phyloP scores from a whole-genome alignment of 2,797 vertebrate species.

The Pangasius macronema region DNA sequence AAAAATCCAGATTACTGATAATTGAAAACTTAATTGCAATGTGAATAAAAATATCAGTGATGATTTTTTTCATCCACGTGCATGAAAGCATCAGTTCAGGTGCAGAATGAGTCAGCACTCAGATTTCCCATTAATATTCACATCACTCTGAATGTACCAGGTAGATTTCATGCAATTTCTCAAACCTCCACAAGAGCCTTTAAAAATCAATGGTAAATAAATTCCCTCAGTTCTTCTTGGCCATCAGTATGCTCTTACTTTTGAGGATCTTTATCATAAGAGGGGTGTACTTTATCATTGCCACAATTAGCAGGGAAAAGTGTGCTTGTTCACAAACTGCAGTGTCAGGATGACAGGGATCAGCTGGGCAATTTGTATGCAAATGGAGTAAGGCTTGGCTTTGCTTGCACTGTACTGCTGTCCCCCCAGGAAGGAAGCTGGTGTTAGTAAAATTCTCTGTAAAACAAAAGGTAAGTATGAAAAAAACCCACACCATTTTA shows the following conservation, averaged over 20 bases:
- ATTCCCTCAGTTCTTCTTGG: conserved; percentile 20
- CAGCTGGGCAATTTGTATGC: conserved; percentile 65
- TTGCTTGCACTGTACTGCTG: conserved; percentile 47
- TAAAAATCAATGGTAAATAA: conserved; percentile 40
- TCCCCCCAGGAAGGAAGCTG: conserved; percentile 30
- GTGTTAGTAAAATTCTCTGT: conserved; percentile 17
- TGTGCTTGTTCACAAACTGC: conserved; percentile 43
- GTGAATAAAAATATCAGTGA: conserved; percentile 4
- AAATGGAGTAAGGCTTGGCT: conserved; percentile 56
- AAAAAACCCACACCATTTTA: neutral
- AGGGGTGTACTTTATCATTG: conserved; percentile 33
- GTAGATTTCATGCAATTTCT: conserved; percentile 39
- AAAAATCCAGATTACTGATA: neutral
- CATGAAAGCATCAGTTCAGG: conserved; percentile 1
- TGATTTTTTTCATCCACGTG: conserved; percentile 1
- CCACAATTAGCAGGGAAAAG: conserved; percentile 41
- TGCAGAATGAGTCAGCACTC: conserved; percentile 56
- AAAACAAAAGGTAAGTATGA: neutral
- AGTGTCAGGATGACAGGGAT: conserved; percentile 59
- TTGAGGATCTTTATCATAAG: conserved; percentile 27
- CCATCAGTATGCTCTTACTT: conserved; percentile 22
- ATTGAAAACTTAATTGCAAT: conserved; percentile 49
- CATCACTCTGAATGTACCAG: conserved; percentile 41
- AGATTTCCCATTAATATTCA: conserved; percentile 49
- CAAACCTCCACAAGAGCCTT: conserved; percentile 32